Conservation (phyloP, 1,140 invertebrate species). For the Caenorhabditis brenneri region DNA sequence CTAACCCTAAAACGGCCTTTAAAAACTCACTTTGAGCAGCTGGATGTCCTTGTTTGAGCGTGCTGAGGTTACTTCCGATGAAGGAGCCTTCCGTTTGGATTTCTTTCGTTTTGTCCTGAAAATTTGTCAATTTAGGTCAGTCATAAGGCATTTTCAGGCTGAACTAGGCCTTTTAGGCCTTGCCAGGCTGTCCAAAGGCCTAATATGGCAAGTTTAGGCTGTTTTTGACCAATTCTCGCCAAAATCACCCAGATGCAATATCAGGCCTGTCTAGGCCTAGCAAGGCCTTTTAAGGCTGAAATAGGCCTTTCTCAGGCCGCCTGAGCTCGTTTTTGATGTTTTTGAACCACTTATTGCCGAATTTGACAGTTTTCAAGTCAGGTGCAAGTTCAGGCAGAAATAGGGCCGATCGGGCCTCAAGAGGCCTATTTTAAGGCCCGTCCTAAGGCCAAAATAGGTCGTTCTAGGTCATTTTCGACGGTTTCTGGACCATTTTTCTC, state of each 20-base stretch:
- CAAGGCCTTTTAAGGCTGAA: too few species aligned
- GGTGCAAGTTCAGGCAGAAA: background rate
- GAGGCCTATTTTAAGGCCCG: too few species aligned
- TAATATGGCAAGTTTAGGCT: background rate
- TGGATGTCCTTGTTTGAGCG: constrained; percentile 19
- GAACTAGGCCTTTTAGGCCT: too few species aligned
- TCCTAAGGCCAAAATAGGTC: too few species aligned
- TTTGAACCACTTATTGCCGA: background rate
- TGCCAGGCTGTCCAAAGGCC: too few species aligned
- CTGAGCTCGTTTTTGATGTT: too few species aligned
- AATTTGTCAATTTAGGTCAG: too few species aligned
- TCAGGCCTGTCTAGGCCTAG: too few species aligned
- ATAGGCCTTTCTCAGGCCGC: too few species aligned
- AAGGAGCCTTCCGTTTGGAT: constrained; percentile 66
- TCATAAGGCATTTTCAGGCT: too few species aligned
- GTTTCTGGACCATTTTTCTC: background rate
- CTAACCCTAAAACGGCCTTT: background rate
- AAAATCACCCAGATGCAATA: too few species aligned
- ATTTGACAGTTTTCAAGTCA: background rate
- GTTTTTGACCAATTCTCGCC: background rate
- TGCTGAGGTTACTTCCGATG: constrained; percentile 57
- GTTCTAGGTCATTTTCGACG: background rate
- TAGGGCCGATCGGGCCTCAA: too few species aligned
- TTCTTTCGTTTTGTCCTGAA: constrained; percentile 60
- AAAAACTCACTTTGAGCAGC: background rate